phyloP scores from a whole-genome alignment of 1,140 invertebrate species.

The Calliopsis andreniformis region DNA sequence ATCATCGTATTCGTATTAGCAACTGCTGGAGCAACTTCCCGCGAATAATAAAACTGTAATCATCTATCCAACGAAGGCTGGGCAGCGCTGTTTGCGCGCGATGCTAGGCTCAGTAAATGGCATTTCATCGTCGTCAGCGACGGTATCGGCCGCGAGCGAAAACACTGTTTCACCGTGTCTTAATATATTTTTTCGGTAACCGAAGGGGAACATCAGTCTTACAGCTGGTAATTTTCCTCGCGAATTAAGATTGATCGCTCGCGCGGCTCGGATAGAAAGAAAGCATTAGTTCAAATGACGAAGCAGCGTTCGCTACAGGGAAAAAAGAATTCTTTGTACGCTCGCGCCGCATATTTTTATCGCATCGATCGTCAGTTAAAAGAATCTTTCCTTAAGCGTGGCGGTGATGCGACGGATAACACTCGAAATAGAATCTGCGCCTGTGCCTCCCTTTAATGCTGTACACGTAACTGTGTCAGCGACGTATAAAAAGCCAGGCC shows the following conservation, averaged over 20 bases:
- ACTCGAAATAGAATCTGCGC: conserved; percentile 34
- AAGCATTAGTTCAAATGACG: conserved; percentile 36
- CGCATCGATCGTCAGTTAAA: conserved; percentile 22
- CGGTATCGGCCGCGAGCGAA: neutral
- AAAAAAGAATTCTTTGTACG: neutral
- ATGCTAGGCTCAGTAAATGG: neutral
- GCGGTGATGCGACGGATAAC: neutral
- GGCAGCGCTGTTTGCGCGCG: neutral
- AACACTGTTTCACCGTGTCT: conserved; percentile 28
- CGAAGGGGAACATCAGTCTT: neutral
- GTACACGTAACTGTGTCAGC: conserved; percentile 35
- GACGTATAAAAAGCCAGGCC: conserved; percentile 19
- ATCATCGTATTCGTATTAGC: neutral
- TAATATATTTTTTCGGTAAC: conserved; percentile 28
- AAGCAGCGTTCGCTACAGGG: neutral
- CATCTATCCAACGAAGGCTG: too few relatives aligned
- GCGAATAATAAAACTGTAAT: neutral
- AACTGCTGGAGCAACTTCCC: too few relatives aligned
- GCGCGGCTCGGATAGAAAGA: conserved; percentile 11
- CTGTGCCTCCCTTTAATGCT: conserved; percentile 15
- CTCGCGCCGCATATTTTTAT: neutral
- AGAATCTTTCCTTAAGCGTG: conserved; percentile 25
- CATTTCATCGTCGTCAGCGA: conserved; percentile 8
- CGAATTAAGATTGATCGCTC: conserved; percentile 47
- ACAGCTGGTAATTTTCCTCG: conserved; percentile 26